Base-by-base conservation (phyloP, 2,113 vertebrate species). In the Menura novaehollandiae region DNA sequence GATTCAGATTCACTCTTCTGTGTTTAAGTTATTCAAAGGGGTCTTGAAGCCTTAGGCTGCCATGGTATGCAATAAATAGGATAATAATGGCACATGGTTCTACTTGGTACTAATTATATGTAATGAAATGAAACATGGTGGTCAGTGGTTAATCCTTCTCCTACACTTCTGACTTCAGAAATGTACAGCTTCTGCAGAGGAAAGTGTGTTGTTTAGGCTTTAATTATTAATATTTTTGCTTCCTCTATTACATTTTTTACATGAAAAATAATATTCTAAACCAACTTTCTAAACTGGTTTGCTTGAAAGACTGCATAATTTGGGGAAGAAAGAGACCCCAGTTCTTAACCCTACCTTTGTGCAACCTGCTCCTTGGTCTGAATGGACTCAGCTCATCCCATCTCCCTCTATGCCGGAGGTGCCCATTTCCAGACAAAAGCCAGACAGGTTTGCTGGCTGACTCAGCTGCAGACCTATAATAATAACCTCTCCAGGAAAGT, bases 351-450 rank as follows among this genome's bases (percentile, higher is more conserved):
- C 55, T 75, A 1, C 3, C 9, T 20, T 28, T 49, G 12, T 20
- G 11, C 0, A 0, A 56, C 10, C 39, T 72, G 18, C 7, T 47
- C 9, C 26, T 43, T 8, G 11, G 4, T 72, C 9, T 69, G 24
- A 58, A 16, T 2, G 0, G 28, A 24, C 28, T 73, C 21, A 58
- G 15, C 39, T 41, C 10, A 49, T 64, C n/a, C n/a, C 30, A 27
- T 56, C 21, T 67, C 46, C 21, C 9, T 49, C 10, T 68, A 0
- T 68, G 59, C 39, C 7, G 1, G 47, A 84, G 28, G 4, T 73
- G 24, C n/a, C 35, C 24, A 24, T 66, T 86, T 75, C 46, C 19
- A 85, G 24, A 66, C 16, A 44, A 43, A 68, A 49, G 26, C 17
- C 46, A 46, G 47, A 24, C 13, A 47, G 17, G 10, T 52, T 82